Evolutionary conservation across 2,797 vertebrate genomes (phyloP).

Genomic region (Chiroxiphia lanceolata): DNA sequence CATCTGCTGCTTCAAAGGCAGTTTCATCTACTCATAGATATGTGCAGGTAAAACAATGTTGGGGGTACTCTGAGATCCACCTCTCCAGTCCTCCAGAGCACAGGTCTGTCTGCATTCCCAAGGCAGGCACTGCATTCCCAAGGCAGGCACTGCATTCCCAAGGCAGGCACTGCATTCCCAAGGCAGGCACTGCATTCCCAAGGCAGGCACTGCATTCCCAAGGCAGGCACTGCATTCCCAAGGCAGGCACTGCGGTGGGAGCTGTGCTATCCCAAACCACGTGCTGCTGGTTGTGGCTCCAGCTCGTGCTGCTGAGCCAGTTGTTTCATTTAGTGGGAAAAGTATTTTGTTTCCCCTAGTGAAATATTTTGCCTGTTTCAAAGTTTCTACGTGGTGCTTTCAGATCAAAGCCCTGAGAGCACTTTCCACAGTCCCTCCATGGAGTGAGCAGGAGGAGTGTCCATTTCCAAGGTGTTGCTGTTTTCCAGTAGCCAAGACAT

Average conservation of each 20-base stretch:
- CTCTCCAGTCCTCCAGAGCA: neutral
- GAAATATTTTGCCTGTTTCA: neutral
- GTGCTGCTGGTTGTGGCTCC: neutral
- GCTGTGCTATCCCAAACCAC: neutral
- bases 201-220: neutral
- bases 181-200: neutral
- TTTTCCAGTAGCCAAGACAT: slow-evolving; percentile 26
- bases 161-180: neutral
- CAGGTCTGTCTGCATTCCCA: neutral
- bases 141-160: neutral
- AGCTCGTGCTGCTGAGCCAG: neutral
- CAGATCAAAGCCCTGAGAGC: neutral
- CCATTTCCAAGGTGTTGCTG: neutral
- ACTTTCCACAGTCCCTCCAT: neutral
- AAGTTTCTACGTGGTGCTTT: neutral
- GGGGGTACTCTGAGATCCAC: neutral
- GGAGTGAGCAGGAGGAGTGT: neutral
- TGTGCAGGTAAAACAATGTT: neutral
- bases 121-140: neutral
- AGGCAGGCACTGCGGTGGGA: neutral
- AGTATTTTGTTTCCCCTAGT: neutral
- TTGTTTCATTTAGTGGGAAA: neutral
- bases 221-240: neutral
- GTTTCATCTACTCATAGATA: rapidly evolving
- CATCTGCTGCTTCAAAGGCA: neutral